These are phyloP conservation scores for Echinometra lucunter DNA, from an alignment of 53 echinoderm and acorn worm genomes.

Conservation along the genomic window DNA sequence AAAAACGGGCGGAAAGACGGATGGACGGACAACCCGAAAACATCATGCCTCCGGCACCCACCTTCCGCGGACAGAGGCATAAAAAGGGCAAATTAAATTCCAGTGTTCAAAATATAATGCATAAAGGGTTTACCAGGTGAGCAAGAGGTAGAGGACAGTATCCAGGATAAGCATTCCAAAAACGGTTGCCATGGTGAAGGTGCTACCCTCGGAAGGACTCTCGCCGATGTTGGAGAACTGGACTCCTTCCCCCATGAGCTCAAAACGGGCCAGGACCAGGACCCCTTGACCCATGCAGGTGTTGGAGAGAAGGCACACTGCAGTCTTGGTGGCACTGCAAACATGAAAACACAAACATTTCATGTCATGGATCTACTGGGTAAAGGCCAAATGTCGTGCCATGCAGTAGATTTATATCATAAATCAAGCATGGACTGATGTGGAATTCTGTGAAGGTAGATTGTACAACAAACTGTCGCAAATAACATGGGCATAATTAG, in stretches of 20 bases:
- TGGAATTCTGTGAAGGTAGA: neutral
- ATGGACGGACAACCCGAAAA: too few relatives aligned
- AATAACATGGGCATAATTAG: too few relatives aligned
- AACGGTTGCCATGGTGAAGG: slow-evolving; percentile 83
- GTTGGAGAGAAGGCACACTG: slow-evolving; percentile 86
- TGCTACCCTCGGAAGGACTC: slow-evolving; percentile 85
- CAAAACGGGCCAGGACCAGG: slow-evolving; percentile 77
- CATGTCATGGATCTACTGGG: neutral
- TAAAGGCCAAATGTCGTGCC: neutral
- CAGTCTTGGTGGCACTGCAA: slow-evolving; percentile 79
- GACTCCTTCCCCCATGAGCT: slow-evolving; percentile 77
- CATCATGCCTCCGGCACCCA: too few relatives aligned
- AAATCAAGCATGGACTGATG: neutral
- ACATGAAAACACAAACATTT: neutral
- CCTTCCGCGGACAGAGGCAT: too few relatives aligned
- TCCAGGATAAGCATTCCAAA: slow-evolving; percentile 85
- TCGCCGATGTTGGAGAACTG: slow-evolving; percentile 78
- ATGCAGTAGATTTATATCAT: too few relatives aligned
- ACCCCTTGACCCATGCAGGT: slow-evolving; percentile 89
- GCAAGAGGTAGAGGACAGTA: slow-evolving; percentile 78
- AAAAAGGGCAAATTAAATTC: neutral
- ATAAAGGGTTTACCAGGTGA: slow-evolving; percentile 83
- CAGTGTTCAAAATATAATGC: neutral
- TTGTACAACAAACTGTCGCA: too few relatives aligned
- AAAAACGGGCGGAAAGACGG: too few relatives aligned